Evolutionary conservation across 2,888 invertebrate genomes (phyloP), one percentile per base, ranked within the genome.

Genomic region (Emmelina monodactyla): DNA sequence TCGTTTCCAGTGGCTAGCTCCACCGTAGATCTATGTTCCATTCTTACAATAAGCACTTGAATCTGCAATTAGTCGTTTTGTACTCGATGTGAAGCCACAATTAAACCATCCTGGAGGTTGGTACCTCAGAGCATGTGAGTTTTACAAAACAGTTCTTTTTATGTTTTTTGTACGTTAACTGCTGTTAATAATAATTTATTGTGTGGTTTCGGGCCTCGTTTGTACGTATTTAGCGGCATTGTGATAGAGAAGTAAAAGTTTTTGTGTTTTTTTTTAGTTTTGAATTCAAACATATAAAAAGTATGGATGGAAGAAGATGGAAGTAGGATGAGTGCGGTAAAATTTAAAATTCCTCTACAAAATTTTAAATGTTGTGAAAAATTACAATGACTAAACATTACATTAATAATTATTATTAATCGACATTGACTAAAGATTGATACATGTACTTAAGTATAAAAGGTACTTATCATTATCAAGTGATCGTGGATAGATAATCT

Each of bases 1-100:
- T n/a, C n/a, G n/a, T n/a, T n/a, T n/a, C n/a, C n/a, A n/a, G n/a
- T n/a, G n/a, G n/a, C n/a, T 30, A 14, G 7, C 30, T 30, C 16
- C 19, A 19, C 11, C 32, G 22, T 29, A 29, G 12, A 19, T 19
- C 19, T 19, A 19, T 19, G 19, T 5, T 29, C 51, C 55, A 55
- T 55, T 43, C 46, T 53, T 55, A 67, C 69, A 72, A 71, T 69
- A 58, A 61, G 62, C 63, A 70, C 69, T 73, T 67, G 51, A 51
- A 64, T 57, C 59, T 65, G 67, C 73, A 76, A 78, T 75, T 78
- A 75, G 60, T 66, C 58, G 69, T 75, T 75, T 72, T 72, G 71
- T 73, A 69, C 55, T 57, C 55, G 56, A 63, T 61, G 64, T 59
- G 64, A 71, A 62, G 65, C 71, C 58, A 64, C 71, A 76, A 76